Conservation (phyloP, 1,140 invertebrate genomes). For the Hormaphis cornu region DNA sequence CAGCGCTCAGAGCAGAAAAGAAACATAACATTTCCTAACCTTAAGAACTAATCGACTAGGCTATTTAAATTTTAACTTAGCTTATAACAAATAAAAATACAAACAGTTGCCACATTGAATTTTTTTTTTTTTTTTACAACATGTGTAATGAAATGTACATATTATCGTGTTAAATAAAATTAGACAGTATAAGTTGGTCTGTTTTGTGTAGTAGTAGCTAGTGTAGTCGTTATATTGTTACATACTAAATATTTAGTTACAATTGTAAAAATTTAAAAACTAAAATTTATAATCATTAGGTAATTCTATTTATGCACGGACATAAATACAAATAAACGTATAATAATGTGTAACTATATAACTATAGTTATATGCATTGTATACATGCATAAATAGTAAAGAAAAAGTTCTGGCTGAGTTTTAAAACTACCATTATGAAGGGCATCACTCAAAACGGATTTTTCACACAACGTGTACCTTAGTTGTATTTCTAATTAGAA, state of each 20-base stretch:
- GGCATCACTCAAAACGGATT: not conserved
- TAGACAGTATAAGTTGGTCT: not conserved
- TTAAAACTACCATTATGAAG: not conserved
- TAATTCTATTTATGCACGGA: too few species aligned
- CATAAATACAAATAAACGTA: not conserved
- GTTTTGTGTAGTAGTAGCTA: not conserved
- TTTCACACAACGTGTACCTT: not conserved
- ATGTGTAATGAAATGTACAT: not conserved
- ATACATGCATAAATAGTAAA: not conserved
- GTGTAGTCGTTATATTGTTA: not conserved
- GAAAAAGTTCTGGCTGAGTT: not conserved
- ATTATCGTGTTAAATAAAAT: not conserved
- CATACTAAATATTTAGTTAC: not conserved
- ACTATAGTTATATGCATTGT: not conserved
- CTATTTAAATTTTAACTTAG: conserved; percentile 20
- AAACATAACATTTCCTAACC: conserved; percentile 27
- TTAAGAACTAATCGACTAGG: conserved; percentile 11
- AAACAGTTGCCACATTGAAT: conserved; percentile 16
- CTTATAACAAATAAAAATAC: conserved; percentile 17
- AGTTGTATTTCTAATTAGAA: not conserved
- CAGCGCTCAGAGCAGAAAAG: conserved; percentile 31
- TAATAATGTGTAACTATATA: not conserved
- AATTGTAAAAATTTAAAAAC: too few species aligned
- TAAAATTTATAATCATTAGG: not conserved
- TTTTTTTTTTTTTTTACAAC: conserved; percentile 10